phyloP scores from a whole-genome alignment of 2,113 vertebrate species.

The Asarcornis scutulata region DNA sequence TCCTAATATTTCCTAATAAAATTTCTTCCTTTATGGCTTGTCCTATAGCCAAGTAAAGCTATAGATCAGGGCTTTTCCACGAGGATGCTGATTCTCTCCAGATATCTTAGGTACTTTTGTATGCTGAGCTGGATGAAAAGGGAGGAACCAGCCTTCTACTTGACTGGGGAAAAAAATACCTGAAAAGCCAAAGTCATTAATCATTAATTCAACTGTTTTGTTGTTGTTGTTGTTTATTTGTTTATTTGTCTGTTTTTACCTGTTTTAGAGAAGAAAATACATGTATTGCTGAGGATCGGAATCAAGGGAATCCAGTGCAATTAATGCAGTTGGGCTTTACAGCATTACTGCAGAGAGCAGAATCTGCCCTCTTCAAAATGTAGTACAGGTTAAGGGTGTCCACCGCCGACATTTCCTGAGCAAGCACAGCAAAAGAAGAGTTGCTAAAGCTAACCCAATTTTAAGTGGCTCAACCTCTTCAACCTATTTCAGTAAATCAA shows the following conservation, averaged over 20 bases:
- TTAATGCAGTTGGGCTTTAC: neutral
- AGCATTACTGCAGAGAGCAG: neutral
- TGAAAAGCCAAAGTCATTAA: neutral
- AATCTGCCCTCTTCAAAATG: neutral
- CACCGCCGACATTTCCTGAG: neutral
- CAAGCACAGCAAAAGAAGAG: neutral
- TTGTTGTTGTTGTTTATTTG: too few relatives aligned
- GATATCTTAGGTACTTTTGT: neutral
- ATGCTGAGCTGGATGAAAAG: neutral
- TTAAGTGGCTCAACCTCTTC: slow-evolving; percentile 33
- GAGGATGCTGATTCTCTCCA: neutral
- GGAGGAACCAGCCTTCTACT: neutral
- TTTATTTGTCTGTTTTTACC: neutral
- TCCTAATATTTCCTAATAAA: neutral
- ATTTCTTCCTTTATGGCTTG: neutral
- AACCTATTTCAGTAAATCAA: slow-evolving; percentile 39
- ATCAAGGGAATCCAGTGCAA: neutral
- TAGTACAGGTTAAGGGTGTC: neutral
- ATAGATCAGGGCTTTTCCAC: neutral
- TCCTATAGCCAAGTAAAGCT: neutral
- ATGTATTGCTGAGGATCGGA: neutral
- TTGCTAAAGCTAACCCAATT: slow-evolving; percentile 33
- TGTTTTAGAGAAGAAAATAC: neutral
- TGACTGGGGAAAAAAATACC: neutral
- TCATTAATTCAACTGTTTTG: neutral